Percentiles rank a stretch among this genome's conserved stretches.
phyloP scores from a whole-genome alignment of 2,797 vertebrate genomes.

The Yasuhikotakia modesta region DNA sequence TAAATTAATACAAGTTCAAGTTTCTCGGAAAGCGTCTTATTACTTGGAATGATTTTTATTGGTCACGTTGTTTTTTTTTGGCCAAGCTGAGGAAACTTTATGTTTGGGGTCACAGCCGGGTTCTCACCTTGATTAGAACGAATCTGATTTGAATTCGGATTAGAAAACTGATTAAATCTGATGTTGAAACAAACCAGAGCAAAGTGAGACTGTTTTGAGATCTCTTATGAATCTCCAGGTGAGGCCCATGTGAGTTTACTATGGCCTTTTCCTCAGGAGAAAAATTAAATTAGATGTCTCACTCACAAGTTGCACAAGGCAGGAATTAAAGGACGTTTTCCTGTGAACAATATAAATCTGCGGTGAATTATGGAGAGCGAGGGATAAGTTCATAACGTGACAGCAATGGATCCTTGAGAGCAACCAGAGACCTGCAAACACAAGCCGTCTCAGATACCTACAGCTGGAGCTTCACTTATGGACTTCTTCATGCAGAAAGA shows the following conservation, averaged over 20 bases:
- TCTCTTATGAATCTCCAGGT: conserved; percentile 2
- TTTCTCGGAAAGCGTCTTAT: too few species aligned
- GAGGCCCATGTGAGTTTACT: not conserved
- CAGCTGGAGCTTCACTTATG: conserved; percentile 52
- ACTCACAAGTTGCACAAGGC: not conserved
- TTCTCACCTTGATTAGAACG: too few species aligned
- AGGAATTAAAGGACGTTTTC: not conserved
- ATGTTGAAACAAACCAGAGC: not conserved
- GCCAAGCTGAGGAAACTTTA: too few species aligned
- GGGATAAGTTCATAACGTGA: conserved; percentile 22
- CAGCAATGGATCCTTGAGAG: conserved; percentile 38
- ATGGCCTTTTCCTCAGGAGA: not conserved
- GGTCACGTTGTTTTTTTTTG: too few species aligned
- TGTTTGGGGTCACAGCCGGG: too few species aligned
- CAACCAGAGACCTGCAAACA: conserved; percentile 48
- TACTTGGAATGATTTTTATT: too few species aligned
- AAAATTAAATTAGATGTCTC: conserved; percentile 18
- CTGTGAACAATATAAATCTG: conserved; percentile 17
- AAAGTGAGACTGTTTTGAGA: not conserved
- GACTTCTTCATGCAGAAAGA: too few species aligned
- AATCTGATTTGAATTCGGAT: too few species aligned
- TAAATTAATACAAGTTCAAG: not conserved
- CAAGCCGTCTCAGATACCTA: conserved; percentile 40
- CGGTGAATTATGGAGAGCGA: conserved; percentile 34
- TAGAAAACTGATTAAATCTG: too few species aligned